Conservation (phyloP, 2,113 vertebrate genomes). For the Grallaria varia region DNA sequence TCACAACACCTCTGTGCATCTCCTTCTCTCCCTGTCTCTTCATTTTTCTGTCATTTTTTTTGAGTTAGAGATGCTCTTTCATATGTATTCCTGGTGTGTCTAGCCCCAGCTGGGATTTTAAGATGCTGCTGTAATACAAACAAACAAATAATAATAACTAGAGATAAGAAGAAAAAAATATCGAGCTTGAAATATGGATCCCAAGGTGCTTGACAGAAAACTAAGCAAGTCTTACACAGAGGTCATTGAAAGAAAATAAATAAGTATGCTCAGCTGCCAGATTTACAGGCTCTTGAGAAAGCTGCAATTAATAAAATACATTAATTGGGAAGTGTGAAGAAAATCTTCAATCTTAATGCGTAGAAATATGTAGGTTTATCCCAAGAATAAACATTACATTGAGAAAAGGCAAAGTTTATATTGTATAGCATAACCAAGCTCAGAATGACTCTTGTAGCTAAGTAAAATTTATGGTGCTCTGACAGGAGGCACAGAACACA, state of each 20-base stretch:
- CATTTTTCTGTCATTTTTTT: neutral
- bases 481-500: neutral
- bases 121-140: conserved; percentile 55
- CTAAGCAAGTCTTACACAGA: conserved; percentile 34
- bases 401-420: neutral
- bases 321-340: conserved; percentile 35
- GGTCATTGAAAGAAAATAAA: conserved; percentile 61
- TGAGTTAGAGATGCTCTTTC: neutral
- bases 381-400: neutral
- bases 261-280: conserved; percentile 23
- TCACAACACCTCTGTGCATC: neutral
- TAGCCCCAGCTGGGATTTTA: conserved; percentile 45
- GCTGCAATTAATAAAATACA: conserved; percentile 46
- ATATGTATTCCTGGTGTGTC: conserved; percentile 24
- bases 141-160: conserved; percentile 65
- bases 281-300: conserved; percentile 16
- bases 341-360: neutral
- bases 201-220: conserved; percentile 46
- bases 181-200: conserved; percentile 55
- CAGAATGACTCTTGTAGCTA: neutral
- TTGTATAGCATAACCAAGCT: neutral
- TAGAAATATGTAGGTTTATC: neutral
- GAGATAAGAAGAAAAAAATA: conserved; percentile 61
- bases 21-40: neutral
- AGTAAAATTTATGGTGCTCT: conserved; percentile 6